Evolutionary conservation across 2,797 vertebrate species (phyloP).

Genomic region (Peromyscus attwateri): DNA sequence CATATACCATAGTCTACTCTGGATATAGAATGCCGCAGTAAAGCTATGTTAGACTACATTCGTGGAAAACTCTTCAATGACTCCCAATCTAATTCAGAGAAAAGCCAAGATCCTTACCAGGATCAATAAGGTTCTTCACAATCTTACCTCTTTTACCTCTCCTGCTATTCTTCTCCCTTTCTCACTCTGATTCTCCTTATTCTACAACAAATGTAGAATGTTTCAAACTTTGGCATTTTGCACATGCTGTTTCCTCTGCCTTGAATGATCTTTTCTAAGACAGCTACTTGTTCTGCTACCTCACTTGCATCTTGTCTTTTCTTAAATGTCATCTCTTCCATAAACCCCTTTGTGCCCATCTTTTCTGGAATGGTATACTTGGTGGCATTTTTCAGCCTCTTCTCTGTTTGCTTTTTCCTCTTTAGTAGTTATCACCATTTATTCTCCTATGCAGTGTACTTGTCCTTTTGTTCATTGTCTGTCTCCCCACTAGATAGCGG

Average conservation of each 20-base stretch:
- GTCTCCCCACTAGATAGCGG: neutral
- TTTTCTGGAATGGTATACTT: neutral
- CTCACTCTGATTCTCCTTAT: neutral
- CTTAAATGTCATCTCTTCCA: constrained; percentile 26
- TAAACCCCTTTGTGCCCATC: neutral
- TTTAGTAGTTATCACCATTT: neutral
- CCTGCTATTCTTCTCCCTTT: fast-evolving
- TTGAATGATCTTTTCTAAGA: neutral
- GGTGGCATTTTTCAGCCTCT: neutral
- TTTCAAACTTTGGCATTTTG: neutral
- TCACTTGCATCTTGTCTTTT: constrained; percentile 52
- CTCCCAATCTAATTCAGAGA: neutral
- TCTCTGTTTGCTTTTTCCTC: constrained; percentile 10
- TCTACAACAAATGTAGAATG: neutral
- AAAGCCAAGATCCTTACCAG: neutral
- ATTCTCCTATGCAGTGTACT: neutral
- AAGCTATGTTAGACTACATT: neutral
- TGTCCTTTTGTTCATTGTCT: constrained; percentile 38
- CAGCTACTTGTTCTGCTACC: neutral
- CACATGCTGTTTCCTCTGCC: constrained; percentile 19
- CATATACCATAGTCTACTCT: neutral
- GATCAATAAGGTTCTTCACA: neutral
- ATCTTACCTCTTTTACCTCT: neutral
- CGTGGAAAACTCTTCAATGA: neutral
- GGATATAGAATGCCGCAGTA: neutral